Evolutionary conservation across 2,113 vertebrate genomes (phyloP), one percentile per base, ranked within the genome.

Genomic region (Bos indicus): DNA sequence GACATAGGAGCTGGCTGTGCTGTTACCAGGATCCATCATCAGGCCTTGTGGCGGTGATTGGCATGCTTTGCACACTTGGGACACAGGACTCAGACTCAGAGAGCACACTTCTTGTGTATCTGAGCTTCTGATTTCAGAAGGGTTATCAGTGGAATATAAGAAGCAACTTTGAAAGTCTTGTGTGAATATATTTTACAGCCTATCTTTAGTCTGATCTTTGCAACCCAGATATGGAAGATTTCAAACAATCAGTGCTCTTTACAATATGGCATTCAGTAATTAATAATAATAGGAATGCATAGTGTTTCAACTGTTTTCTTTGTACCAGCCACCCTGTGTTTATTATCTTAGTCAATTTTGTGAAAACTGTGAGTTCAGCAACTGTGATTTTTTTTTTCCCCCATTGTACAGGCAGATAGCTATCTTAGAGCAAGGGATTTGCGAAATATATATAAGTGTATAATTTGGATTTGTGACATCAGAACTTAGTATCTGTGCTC

Each of bases 61-160:
- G 48, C 30, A 3, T 67, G 52, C 26, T 85, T 62, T 56, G 46
- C 3, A 43, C 74, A 33, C 81, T 7, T n/a, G 81, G n/a, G 84
- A 96, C 80, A 6, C 7, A 51, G 60, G 1, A 74, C 21, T 57
- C 52, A 21, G 2, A 80, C 26, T 62, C 52, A 25, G 52, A 81
- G 62, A 57, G 67, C 9, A 51, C 1, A 17, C 28, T 86, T 94
- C 54, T 88, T 77, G 12, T 52, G 19, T 54, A 14, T 71, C 84
- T 52, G 81, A 94, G 59, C 87, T 26, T 92, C 91, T 91, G 60
- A 83, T 88, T 90, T 97, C 88, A 81, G 43, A 17, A 40, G 83
- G 17, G 74, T 77, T 67, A 60, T 86, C 56, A 62, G 46, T 5
- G 25, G 40, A 90, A 64, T 30, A 60, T 48, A 88, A 80, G 74